These are phyloP conservation scores for Chrysolina haemoptera DNA, from an alignment of 2,888 invertebrate genomes.

Conservation along the genomic window DNA sequence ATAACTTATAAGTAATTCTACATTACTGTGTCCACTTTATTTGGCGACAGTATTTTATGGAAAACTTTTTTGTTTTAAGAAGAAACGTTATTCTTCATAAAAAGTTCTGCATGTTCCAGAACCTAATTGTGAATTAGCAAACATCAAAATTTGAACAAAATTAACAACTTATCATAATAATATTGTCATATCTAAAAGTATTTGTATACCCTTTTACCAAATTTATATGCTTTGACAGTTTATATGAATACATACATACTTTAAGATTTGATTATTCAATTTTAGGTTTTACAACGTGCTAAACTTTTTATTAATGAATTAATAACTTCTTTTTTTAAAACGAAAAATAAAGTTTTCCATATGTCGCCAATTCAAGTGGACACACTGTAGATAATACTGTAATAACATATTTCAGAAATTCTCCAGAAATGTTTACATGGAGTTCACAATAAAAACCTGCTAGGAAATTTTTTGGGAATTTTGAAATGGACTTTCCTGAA, in stretches of 20 bases:
- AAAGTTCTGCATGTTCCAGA: background rate
- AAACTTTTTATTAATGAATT: background rate
- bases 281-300: no score
- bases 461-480: background rate
- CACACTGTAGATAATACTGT: no score
- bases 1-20: no score
- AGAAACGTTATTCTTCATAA: background rate
- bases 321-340: slow-evolving; percentile 17
- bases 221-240: background rate
- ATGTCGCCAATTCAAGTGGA: slow-evolving; percentile 15
- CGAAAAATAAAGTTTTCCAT: background rate
- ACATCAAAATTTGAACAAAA: background rate
- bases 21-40: no score
- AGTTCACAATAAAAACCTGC: background rate
- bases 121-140: background rate
- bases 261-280: no score
- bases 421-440: background rate
- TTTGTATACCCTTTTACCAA: background rate
- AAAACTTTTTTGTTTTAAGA: background rate
- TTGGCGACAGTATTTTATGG: no score
- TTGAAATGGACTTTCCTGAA: background rate
- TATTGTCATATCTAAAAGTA: background rate
- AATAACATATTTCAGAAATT: no score
- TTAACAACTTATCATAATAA: no score
- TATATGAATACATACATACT: background rate